These are phyloP conservation scores for Mesocricetus auratus DNA, from an alignment of 2,113 vertebrate genomes.

Conservation along the genomic window DNA sequence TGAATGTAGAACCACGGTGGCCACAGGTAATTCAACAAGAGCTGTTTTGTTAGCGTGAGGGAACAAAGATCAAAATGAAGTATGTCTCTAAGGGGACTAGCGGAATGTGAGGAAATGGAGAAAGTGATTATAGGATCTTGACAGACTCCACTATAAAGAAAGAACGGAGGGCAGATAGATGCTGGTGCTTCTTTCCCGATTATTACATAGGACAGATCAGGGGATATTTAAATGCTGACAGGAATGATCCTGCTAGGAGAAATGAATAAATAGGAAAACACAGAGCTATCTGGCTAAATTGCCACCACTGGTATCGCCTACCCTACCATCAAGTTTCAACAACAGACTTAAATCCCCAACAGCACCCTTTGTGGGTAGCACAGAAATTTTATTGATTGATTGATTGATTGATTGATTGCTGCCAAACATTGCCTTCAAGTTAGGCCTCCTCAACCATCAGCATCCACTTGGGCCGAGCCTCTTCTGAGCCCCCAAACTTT, in stretches of 20 bases:
- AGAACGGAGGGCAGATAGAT: neutral
- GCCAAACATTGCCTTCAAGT: neutral
- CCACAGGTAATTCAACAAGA: slow-evolving; percentile 24
- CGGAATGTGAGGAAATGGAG: slow-evolving; percentile 17
- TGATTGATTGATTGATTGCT: too few relatives aligned
- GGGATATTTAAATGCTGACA: neutral
- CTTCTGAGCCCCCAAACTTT: neutral
- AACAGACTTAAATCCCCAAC: neutral
- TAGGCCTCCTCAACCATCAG: neutral
- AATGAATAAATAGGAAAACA: neutral
- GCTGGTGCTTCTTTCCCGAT: neutral
- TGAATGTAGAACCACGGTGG: slow-evolving; percentile 19
- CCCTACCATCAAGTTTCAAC: neutral
- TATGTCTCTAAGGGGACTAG: neutral
- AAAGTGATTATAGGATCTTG: neutral
- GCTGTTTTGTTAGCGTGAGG: neutral
- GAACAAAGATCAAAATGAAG: slow-evolving; percentile 53
- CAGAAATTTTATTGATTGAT: neutral
- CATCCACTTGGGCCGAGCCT: neutral
- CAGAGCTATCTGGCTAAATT: neutral
- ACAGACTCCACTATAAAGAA: slow-evolving; percentile 17
- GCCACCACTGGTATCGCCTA: neutral
- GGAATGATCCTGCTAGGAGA: neutral
- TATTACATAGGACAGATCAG: neutral
- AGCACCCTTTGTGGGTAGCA: neutral